Evolutionary conservation across 2,888 invertebrate genomes (phyloP), one percentile per base, ranked within the genome.

Genomic region (Cantharis lateralis): DNA sequence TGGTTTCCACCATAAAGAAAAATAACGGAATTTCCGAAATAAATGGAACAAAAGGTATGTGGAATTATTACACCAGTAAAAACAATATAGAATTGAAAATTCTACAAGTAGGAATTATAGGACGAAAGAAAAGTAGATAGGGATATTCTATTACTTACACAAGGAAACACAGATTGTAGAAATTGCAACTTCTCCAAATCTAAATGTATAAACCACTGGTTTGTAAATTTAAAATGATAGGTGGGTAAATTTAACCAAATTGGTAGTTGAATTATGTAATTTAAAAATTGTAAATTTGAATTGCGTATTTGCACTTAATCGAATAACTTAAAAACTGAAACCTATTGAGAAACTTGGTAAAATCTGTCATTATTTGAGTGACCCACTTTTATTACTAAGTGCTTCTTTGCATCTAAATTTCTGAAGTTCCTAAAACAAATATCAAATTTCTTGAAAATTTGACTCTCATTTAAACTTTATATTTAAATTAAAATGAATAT

Each of bases 391-490:
- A 66, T 66, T 66, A 15, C 20, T 66, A 66, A 66, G 64, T 66
- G 64, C 64, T 66, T 66, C 64, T 66, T 66, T 66, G 64, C 64
- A 66, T 66, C 24, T 66, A 66, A 66, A 66, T 66, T 66, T 20
- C 64, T 20, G n/a, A 20, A 66, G 64, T 66, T 66, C 24, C 24
- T 66, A 66, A 66, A 66, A 66, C 64, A 66, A 66, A 66, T 66
- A 66, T 66, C 64, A 66, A 66, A 66, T 66, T 66, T 66, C 64
- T 66, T 20, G n/a, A 66, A 66, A 24, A 66, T 24, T 66, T 66
- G 64, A 66, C 64, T 66, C 24, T 66, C 20, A 66, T 66, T 66
- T 66, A 66, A 66, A 66, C 64, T 63, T 18, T 18, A 63, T 16
- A 18, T 63, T 63, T 63, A 63, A 63, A 63, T 63, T 66, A 20